Evolutionary conservation across 2,797 vertebrate genomes (phyloP).

Genomic region (Acridotheres tristis): DNA sequence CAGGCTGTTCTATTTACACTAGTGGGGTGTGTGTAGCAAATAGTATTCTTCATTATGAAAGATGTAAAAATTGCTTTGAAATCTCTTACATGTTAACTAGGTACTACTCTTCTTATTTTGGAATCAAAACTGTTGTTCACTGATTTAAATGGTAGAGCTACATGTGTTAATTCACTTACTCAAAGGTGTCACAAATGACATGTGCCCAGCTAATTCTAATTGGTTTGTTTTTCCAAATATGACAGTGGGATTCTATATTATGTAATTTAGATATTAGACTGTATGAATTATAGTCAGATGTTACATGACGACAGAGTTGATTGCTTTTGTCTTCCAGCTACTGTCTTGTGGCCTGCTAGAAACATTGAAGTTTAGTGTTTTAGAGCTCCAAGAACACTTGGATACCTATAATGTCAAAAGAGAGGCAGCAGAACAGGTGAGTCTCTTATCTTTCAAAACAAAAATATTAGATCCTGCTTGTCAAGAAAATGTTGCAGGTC

Average conservation of each 20-base stretch:
- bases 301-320: not conserved
- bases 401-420: constrained; percentile 95
- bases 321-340: constrained; percentile 79
- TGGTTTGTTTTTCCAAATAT: not conserved
- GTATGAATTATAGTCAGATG: not conserved
- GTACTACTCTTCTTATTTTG: not conserved
- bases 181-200: not conserved
- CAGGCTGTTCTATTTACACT: not conserved
- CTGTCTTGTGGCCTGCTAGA: constrained; percentile 95
- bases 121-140: not conserved
- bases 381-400: constrained; percentile 97
- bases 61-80: not conserved
- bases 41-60: not conserved
- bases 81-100: not conserved
- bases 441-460: constrained; percentile 19
- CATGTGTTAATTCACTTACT: not conserved
- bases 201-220: not conserved
- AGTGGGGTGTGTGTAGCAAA: not conserved
- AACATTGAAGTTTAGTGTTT: constrained; percentile 95
- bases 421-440: constrained; percentile 93
- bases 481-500: not conserved
- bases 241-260: not conserved
- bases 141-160: not conserved
- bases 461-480: not conserved
- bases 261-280: not conserved